Evolutionary conservation across 2,888 invertebrate species (phyloP), one percentile per base, ranked within the genome.

Genomic region (Caenorhabditis afra): DNA sequence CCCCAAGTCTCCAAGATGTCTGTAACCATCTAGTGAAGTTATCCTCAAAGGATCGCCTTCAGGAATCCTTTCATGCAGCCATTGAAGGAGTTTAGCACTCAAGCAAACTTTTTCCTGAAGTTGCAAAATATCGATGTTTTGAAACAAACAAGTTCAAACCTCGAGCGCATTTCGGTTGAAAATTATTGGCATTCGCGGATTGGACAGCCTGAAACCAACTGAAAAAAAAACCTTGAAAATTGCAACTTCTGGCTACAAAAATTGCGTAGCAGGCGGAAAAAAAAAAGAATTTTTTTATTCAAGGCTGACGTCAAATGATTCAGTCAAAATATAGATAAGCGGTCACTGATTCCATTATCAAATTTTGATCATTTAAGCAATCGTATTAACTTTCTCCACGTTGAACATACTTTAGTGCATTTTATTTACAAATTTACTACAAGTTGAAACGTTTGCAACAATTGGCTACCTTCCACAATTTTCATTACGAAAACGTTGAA

Each of bases 31-130:
- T 11, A 83, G 44, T 3, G 71, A 65, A 1, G 58, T 29, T 10
- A 83, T 78, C 11, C 83, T 39, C 35, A 83, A 73, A 0, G 79
- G 79, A 50, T 83, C 83, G 12, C 70, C 68, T 8, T 39, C 11
- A 8, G 81, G 71, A n/a, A 83, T 59, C 18, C 78, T 59, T 45
- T 81, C 73, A 22, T 70, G 68, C n/a, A 83, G 39, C 83, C 81
- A 81, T 78, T 68, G 67, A n/a, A 83, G 45, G 35, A 81, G 61
- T 14, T 75, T 57, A 0, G 53, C 4, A 53, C 79, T 81, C 53
- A 76, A 37, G 39, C 39, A 70, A 39, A 67, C 50, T 57, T 77
- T 73, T 44, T 37, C 71, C 76, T 80, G 11, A 52, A 74, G 55
- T 14, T n/a, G n/a, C 41, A 11, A 20, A 35, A 1, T 45, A 41